A percentile compares a stretch with the other conserved stretches of the same genome.
Conservation (phyloP, 2,797 vertebrate species). For the Sebastes umbrosus region DNA sequence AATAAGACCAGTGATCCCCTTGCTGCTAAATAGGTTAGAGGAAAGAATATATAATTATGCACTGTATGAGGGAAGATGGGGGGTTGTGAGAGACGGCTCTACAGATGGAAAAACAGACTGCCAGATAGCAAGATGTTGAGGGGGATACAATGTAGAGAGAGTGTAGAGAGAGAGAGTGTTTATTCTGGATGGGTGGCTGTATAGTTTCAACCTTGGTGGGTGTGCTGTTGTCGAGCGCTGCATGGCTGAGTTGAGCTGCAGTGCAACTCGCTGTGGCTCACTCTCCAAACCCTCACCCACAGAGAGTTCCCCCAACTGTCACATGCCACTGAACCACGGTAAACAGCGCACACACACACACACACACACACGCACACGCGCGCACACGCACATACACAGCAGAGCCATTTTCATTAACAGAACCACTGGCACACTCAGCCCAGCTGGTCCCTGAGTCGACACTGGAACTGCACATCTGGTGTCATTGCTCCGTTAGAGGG, state of each 20-base stretch:
- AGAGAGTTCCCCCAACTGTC: conserved; percentile 79
- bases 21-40: conserved; percentile 77
- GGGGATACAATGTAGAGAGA: conserved; percentile 14
- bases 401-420: conserved; percentile 83
- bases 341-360: conserved; percentile 31
- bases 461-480: conserved; percentile 85
- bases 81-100: conserved; percentile 47
- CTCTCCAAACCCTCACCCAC: conserved; percentile 67
- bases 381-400: conserved; percentile 3
- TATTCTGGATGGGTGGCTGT: conserved; percentile 63
- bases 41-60: conserved; percentile 71
- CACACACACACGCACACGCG: conserved; percentile 22
- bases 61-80: conserved; percentile 33
- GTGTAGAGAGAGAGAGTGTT: conserved; percentile 27
- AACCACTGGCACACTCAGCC: conserved; percentile 82
- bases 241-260: conserved; percentile 67
- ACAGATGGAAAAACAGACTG: conserved; percentile 22
- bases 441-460: conserved; percentile 82
- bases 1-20: conserved; percentile 70
- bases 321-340: conserved; percentile 81
- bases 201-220: conserved; percentile 64
- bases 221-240: conserved; percentile 61
- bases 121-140: conserved; percentile 38
- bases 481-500: conserved; percentile 78
- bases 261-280: conserved; percentile 59